Evolutionary conservation across 2,888 invertebrate genomes (phyloP).

Genomic region (Apocheima hispidaria): DNA sequence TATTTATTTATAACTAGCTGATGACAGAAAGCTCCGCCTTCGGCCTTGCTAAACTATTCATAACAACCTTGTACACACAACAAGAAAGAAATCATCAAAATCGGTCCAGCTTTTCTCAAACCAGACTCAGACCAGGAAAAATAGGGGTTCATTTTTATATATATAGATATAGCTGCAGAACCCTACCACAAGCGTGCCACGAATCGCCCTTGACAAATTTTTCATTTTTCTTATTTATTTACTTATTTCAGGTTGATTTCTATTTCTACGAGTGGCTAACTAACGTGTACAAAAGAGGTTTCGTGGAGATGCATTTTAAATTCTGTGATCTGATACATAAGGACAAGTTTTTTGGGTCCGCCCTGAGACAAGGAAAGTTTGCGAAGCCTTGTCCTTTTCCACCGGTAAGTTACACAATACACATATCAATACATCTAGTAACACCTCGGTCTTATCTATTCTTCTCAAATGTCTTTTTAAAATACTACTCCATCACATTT

Average conservation of each 20-base stretch:
- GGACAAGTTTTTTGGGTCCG: conserved; percentile 44
- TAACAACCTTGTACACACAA: too few relatives aligned
- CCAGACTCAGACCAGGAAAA: too few relatives aligned
- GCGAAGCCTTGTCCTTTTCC: conserved; percentile 43
- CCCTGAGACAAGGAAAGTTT: conserved; percentile 43
- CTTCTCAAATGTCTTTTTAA: neutral
- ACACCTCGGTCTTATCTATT: neutral
- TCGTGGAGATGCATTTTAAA: conserved; percentile 44
- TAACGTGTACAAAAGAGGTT: conserved; percentile 35
- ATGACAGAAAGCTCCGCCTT: too few relatives aligned
- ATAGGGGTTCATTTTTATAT: too few relatives aligned
- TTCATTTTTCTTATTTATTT: neutral
- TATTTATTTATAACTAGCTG: too few relatives aligned
- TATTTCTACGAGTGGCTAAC: conserved; percentile 37
- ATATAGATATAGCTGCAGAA: too few relatives aligned
- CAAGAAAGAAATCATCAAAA: too few relatives aligned
- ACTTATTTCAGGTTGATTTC: conserved; percentile 28
- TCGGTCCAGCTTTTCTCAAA: too few relatives aligned
- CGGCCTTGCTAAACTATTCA: too few relatives aligned
- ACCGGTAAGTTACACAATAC: conserved; percentile 33
- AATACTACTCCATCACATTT: too few relatives aligned
- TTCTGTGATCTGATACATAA: conserved; percentile 47
- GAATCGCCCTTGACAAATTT: too few relatives aligned
- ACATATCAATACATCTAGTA: neutral
- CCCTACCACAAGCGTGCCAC: too few relatives aligned